Evolutionary conservation across 1,140 invertebrate species (phyloP), one percentile per base, ranked within the genome.

Genomic region (Venturia canescens): DNA sequence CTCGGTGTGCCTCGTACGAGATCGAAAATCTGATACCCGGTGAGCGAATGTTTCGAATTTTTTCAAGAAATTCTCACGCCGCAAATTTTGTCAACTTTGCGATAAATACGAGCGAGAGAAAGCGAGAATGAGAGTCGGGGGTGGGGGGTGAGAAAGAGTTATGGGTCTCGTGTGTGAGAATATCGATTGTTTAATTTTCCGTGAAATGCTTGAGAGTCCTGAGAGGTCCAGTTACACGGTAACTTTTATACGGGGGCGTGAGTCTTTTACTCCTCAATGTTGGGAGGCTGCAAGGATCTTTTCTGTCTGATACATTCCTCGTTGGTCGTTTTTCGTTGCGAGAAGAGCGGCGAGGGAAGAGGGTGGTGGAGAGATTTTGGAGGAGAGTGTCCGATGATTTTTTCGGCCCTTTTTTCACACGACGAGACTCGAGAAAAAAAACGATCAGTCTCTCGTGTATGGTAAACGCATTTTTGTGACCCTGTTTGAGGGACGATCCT

Each of bases 151-250:
- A 27, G 18, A 44, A n/a, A 50, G 29, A 57, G 38, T 69, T 44
- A 48, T 48, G 13, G 27, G 5, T 57, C 26, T 27, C 6, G 29
- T 50, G 74, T 76, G 74, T 76, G 74, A 48, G 74, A 74, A 80
- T 80, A 80, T 66, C 71, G 53, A 74, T 67, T 80, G 77, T 75
- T 72, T 79, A 82, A 82, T 82, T 82, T 79, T 71, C 70, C 77
- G 77, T 82, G 67, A 82, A 82, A 79, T 82, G 78, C 77, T 77
- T 75, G 34, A 70, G 69, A 66, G 67, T n/a, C 67, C 57, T 81
- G 53, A 44, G 53, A 82, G 76, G 63, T 82, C 76, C 78, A 82
- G 80, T 82, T 82, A 82, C 80, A 63, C 69, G 81, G 66, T 31
- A 57, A 77, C 27, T 78, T 21, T 31, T 67, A 34, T 44, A 53